These are phyloP conservation scores for Myanophis thanlyinensis DNA, from an alignment of 2,113 vertebrate species.

Conservation along the genomic window DNA sequence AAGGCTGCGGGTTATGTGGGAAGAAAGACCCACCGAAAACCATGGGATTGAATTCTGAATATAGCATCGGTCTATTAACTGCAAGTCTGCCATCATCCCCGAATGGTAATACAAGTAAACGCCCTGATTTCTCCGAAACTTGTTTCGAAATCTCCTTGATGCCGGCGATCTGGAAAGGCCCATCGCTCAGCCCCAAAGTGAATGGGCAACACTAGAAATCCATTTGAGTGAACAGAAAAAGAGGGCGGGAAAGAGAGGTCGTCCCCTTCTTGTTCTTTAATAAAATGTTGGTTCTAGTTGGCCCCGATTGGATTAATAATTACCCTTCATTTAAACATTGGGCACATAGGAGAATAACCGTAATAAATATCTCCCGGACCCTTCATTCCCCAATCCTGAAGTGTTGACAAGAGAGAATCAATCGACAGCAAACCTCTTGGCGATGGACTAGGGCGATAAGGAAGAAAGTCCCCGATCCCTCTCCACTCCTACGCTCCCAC, in stretches of 20 bases:
- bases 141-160: neutral
- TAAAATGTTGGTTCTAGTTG: neutral
- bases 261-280: neutral
- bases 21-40: neutral
- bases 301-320: neutral
- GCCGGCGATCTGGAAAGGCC: neutral
- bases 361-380: neutral
- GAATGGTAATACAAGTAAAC: neutral
- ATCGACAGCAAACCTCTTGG: neutral
- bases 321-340: neutral
- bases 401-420: neutral
- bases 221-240: neutral
- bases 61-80: neutral
- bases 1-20: neutral
- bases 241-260: neutral
- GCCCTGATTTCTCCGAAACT: neutral
- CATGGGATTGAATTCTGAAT: neutral
- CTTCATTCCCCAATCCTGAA: neutral
- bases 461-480: no score
- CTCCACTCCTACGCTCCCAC: rapidly evolving
- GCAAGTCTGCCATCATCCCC: no score
- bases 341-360: neutral
- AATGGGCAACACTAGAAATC: no score
- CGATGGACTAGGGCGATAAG: neutral
- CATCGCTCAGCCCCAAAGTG: neutral